Evolutionary conservation across 2,888 invertebrate species (phyloP), one percentile per base, ranked within the genome.

Genomic region (Melikaiella ostensackeni): DNA sequence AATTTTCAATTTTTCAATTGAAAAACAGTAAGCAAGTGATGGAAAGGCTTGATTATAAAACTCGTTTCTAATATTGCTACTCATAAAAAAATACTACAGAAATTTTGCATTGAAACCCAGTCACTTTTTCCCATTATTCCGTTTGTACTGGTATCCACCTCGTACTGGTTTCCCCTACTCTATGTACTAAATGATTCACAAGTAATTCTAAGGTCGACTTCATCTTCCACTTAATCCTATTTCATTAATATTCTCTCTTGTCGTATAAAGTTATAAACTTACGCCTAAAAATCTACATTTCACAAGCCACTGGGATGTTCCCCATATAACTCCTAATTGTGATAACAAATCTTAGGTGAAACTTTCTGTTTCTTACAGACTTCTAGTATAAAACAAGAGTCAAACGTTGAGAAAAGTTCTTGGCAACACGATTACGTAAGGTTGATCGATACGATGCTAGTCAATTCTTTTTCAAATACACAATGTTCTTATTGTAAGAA

Each of bases 181-280:
- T 19, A 19, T 27, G 19, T 46, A 27, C 46, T 46, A 66, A 42
- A 46, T 66, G 42, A 24, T 66, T 66, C 42, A 27, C 8, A 27
- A 46, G 27, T 66, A 46, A 66, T 66, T 46, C 46, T 66, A 46
- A 66, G 19, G 42, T 66, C 27, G 27, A 46, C 27, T 27, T 66
- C 11, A 24, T 19, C 42, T 66, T 27, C 27, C 27, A 16, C 24
- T 64, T 66, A 66, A 24, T 24, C 8, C 42, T 66, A 46, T 30
- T 66, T 66, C 27, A 66, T 66, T 46, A 66, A 42, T 27, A 66
- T 46, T 46, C 46, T 66, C 66, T 66, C 66, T 66, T 42, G 66
- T 46, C 27, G 66, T 66, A 46, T 27, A 66, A 66, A 66, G 46
- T 66, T 66, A 66, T 66, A 66, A 46, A 66, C 46, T 66, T 66